Conservation (phyloP, 1,140 invertebrate genomes). For the Chironomus striatipennis region DNA sequence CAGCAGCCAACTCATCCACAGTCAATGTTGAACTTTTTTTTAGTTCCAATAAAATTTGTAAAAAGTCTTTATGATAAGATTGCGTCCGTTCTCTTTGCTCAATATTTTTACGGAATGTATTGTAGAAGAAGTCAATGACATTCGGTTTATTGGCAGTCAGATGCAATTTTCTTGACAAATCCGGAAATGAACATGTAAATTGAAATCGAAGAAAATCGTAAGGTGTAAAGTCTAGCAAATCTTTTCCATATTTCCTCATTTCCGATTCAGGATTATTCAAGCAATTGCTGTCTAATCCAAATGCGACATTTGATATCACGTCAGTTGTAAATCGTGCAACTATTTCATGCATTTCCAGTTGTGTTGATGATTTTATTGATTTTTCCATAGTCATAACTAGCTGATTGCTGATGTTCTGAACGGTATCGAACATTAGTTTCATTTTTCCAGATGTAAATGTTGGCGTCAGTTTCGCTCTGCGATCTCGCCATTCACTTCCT, state of each 20-base stretch:
- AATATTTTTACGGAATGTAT: constrained; percentile 46
- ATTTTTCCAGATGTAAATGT: constrained; percentile 1
- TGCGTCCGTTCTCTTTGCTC: constrained; percentile 41
- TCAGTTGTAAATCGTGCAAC: constrained; percentile 28
- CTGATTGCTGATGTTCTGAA: background rate
- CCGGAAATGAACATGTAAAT: background rate
- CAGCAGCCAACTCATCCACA: background rate
- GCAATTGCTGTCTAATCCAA: constrained; percentile 29
- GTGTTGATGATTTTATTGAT: constrained; percentile 11
- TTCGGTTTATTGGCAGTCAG: background rate
- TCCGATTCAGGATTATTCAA: constrained; percentile 29
- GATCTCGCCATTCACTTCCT: constrained; percentile 39
- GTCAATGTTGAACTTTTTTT: constrained; percentile 41
- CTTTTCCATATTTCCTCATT: constrained; percentile 25
- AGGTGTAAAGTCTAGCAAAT: background rate
- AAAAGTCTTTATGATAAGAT: constrained; percentile 47
- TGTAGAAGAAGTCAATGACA: constrained; percentile 42
- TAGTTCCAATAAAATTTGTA: constrained; percentile 50
- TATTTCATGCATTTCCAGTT: constrained; percentile 26
- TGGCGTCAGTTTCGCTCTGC: constrained; percentile 35
- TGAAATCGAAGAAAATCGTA: background rate
- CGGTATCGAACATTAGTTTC: constrained; percentile 22
- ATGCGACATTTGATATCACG: constrained; percentile 29
- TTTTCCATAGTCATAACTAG: background rate
- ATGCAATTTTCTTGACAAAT: background rate